phyloP scores from a whole-genome alignment of 2,797 vertebrate genomes.

The Loris lydekkerianus region DNA sequence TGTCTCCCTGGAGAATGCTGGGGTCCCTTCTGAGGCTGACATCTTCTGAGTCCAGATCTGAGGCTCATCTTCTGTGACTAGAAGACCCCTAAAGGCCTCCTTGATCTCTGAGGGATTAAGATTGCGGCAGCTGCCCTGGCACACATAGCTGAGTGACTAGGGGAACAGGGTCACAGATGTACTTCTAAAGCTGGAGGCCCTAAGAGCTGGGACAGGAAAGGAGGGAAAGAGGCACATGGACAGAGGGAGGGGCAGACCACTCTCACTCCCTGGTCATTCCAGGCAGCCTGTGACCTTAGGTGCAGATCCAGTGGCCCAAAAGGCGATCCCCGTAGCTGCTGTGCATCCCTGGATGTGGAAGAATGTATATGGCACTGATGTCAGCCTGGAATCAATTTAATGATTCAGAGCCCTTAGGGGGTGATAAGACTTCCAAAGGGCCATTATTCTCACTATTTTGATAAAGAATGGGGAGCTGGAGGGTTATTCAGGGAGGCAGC shows the following conservation, averaged over 20 bases:
- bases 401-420: neutral
- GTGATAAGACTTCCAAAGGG: neutral
- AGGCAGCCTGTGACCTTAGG: neutral
- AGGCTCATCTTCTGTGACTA: neutral
- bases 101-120: neutral
- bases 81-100: neutral
- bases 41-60: neutral
- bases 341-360: neutral
- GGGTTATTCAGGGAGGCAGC: neutral
- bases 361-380: too few species aligned
- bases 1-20: neutral
- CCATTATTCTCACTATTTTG: neutral
- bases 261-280: neutral
- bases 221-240: neutral
- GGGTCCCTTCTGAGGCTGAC: neutral
- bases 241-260: neutral
- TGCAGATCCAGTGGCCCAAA: neutral
- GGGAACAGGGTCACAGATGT: neutral
- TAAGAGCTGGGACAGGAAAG: neutral
- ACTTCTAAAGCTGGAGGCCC: neutral
- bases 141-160: accelerated
- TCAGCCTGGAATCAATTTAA: neutral
- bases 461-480: neutral
- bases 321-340: neutral
- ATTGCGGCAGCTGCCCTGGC: neutral